phyloP scores from a whole-genome alignment of 2,113 vertebrate genomes.

The Phocoena phocoena region DNA sequence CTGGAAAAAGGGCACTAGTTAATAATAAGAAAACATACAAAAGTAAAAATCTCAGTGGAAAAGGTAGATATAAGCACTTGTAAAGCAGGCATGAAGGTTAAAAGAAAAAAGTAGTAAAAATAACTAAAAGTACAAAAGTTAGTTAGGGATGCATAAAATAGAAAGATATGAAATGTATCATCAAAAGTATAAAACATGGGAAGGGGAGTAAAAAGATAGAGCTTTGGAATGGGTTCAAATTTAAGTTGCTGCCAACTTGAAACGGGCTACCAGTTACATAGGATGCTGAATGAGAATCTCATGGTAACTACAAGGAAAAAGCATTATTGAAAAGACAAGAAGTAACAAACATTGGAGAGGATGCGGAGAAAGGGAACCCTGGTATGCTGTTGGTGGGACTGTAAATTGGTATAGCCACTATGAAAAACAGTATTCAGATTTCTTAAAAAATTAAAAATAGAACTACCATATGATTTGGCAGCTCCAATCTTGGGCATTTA shows the following conservation, averaged over 20 bases:
- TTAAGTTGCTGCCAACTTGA: background rate
- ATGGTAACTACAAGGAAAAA: background rate
- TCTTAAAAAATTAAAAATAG: background rate
- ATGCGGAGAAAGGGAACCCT: background rate
- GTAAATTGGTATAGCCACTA: background rate
- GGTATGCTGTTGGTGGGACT: background rate
- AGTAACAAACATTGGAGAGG: background rate
- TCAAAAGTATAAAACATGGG: background rate
- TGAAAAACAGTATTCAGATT: background rate
- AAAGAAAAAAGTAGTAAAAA: background rate
- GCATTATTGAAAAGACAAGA: background rate
- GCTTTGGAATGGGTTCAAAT: background rate
- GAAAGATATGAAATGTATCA: background rate
- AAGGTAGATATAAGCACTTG: background rate
- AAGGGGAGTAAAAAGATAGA: background rate
- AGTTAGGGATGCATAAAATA: background rate
- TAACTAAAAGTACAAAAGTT: background rate
- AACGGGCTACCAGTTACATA: background rate
- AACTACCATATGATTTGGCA: background rate
- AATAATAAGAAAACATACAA: background rate
- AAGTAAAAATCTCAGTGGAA: background rate
- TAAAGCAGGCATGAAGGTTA: background rate
- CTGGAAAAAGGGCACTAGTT: background rate
- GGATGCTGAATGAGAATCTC: background rate
- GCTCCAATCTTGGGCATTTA: background rate